These are phyloP conservation scores for Syritta pipiens DNA, from an alignment of 2,888 invertebrate species.

Conservation along the genomic window DNA sequence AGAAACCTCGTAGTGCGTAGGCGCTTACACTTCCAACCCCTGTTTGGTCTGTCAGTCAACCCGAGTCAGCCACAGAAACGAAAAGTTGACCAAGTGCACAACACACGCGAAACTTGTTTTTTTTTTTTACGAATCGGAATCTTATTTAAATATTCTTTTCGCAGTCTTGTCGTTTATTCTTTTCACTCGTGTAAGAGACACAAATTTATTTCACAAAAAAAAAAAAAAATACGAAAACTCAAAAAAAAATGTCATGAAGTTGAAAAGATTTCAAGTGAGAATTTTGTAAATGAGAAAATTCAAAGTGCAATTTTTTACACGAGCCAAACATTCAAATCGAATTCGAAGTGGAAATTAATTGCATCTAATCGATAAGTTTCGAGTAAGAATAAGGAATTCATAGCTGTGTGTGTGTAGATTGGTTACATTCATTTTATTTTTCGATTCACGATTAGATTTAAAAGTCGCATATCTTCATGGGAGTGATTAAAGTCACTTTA, in stretches of 20 bases:
- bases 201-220: too few species aligned
- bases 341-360: constrained; percentile 52
- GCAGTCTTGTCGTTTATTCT: constrained; percentile 1
- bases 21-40: constrained; percentile 25
- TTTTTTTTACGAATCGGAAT: too few species aligned
- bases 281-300: constrained; percentile 5
- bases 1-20: constrained; percentile 59
- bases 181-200: too few species aligned
- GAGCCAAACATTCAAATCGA: not conserved
- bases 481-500: constrained; percentile 12
- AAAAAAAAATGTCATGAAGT: constrained; percentile 5
- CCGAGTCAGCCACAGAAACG: constrained; percentile 41
- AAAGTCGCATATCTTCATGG: too few species aligned
- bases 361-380: constrained; percentile 65
- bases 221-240: too few species aligned
- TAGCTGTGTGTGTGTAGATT: constrained; percentile 5
- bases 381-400: constrained; percentile 37
- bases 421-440: constrained; percentile 7
- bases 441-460: not conserved
- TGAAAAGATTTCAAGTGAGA: constrained; percentile 12
- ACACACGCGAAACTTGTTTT: constrained; percentile 28
- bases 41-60: constrained; percentile 39
- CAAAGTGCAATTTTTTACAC: constrained; percentile 23
- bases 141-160: too few species aligned
- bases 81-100: constrained; percentile 56